Evolutionary conservation across 35 echinoderm and acorn worm genomes (phyloP).

Genomic region (Heliocidaris tuberculata): DNA sequence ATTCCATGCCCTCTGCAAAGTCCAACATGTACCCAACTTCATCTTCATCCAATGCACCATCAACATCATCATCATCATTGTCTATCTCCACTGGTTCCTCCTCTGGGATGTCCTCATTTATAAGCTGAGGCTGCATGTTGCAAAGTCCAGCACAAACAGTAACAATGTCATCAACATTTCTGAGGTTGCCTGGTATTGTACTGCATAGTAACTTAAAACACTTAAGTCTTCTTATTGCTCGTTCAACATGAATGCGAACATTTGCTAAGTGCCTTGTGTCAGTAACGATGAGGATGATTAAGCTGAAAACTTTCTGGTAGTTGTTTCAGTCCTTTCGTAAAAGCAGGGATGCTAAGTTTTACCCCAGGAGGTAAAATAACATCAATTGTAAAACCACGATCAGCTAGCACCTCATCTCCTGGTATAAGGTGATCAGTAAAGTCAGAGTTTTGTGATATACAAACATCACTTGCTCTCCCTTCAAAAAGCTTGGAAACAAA

Average conservation of each 20-base stretch:
- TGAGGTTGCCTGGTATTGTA: constrained; percentile 48
- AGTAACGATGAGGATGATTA: too few relatives aligned
- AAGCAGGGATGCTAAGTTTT: constrained; percentile 43
- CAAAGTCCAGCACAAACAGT: constrained; percentile 48
- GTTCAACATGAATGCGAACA: constrained; percentile 64
- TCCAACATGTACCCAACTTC: constrained; percentile 17
- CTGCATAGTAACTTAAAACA: constrained; percentile 52
- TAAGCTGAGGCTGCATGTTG: constrained; percentile 53
- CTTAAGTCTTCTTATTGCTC: constrained; percentile 63
- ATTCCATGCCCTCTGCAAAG: constrained; percentile 39
- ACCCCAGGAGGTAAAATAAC: constrained; percentile 44
- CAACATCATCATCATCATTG: constrained; percentile 52
- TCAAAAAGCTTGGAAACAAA: constrained; percentile 69
- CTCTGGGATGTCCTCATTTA: neutral
- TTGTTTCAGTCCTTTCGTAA: constrained; percentile 40
- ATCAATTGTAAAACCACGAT: constrained; percentile 60
- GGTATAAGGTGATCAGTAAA: constrained; percentile 45
- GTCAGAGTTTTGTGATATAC: constrained; percentile 36
- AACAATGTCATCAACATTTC: constrained; percentile 58
- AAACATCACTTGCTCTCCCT: constrained; percentile 47
- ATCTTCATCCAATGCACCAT: constrained; percentile 25
- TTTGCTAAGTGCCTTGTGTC: constrained; percentile 31
- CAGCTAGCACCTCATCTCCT: constrained; percentile 64
- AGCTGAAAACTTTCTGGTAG: constrained; percentile 15
- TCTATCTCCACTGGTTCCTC: neutral